Percentiles rank a stretch among this genome's conserved stretches.
Conservation (phyloP, 2,797 vertebrate genomes). For the Peromyscus melanophrys region DNA sequence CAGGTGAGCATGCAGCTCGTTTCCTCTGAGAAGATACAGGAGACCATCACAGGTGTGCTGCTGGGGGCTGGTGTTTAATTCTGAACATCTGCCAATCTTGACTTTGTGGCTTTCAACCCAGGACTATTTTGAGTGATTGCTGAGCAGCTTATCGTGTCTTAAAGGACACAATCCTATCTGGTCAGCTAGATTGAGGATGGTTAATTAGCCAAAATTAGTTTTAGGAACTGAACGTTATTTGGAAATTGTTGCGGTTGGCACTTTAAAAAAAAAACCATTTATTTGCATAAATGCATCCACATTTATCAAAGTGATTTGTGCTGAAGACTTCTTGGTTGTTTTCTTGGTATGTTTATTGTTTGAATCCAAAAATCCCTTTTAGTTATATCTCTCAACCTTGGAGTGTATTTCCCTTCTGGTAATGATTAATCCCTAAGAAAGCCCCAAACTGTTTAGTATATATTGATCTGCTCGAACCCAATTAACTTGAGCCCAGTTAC, state of each 20-base stretch:
- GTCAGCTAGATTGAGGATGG: background rate
- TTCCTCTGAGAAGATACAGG: constrained; percentile 26
- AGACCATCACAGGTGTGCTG: background rate
- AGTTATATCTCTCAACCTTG: background rate
- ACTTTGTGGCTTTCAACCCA: background rate
- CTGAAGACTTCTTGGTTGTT: background rate
- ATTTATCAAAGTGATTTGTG: constrained; percentile 42
- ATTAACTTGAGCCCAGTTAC: background rate
- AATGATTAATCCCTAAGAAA: background rate
- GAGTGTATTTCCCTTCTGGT: background rate
- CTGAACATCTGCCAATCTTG: background rate
- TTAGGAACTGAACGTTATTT: background rate
- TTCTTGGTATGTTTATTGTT: constrained; percentile 40
- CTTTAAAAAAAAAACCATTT: background rate
- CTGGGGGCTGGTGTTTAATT: background rate
- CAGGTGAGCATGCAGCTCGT: background rate
- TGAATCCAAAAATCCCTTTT: background rate
- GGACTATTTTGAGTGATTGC: constrained; percentile 24
- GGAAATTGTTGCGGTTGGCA: background rate
- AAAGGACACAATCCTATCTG: background rate
- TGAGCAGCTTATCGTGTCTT: background rate
- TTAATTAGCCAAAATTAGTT: constrained; percentile 44
- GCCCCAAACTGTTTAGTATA: background rate
- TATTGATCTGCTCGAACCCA: background rate
- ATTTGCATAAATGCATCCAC: background rate